Percentiles rank a stretch among this genome's conserved stretches.
These are phyloP conservation scores for Oscheius sp. DNA, from an alignment of 2,888 invertebrate species.

Conservation along the genomic window DNA sequence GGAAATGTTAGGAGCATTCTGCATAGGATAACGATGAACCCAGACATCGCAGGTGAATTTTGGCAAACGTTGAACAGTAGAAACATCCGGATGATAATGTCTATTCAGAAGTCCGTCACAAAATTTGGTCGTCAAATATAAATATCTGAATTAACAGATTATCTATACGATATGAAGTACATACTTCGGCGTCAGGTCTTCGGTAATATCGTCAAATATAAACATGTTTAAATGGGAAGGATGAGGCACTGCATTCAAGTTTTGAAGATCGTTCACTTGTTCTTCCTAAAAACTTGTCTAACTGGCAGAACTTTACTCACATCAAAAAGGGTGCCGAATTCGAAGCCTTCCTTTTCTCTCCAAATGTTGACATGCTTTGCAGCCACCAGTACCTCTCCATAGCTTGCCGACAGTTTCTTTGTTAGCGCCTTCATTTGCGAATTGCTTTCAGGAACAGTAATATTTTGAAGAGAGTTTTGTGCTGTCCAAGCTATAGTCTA, in stretches of 20 bases:
- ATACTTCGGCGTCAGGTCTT: slow-evolving; percentile 9
- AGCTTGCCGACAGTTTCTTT: not conserved
- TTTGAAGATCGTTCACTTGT: slow-evolving; percentile 10
- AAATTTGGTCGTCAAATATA: slow-evolving; percentile 7
- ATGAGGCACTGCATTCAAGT: slow-evolving; percentile 8
- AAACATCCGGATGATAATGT: slow-evolving; percentile 1
- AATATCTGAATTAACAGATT: not conserved
- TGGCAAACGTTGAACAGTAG: slow-evolving; percentile 2
- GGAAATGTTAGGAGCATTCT: slow-evolving; percentile 2
- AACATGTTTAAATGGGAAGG: slow-evolving; percentile 11
- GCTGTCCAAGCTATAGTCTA: slow-evolving; percentile 14
- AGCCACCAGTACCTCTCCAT: not conserved
- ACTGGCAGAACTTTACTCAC: not conserved
- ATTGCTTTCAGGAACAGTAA: not conserved
- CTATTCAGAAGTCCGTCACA: slow-evolving; percentile 5
- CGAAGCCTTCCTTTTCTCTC: slow-evolving; percentile 5
- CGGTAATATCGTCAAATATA: not conserved
- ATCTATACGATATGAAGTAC: not conserved
- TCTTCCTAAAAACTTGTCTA: not conserved
- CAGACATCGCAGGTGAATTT: slow-evolving; percentile 11
- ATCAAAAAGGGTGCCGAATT: slow-evolving; percentile 1
- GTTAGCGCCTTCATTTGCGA: not conserved
- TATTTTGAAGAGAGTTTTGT: slow-evolving; percentile 6
- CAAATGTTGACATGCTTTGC: slow-evolving; percentile 4
- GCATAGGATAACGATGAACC: slow-evolving; percentile 2